Conservation (phyloP, 2,797 vertebrate genomes). For the Florisuga fusca region DNA sequence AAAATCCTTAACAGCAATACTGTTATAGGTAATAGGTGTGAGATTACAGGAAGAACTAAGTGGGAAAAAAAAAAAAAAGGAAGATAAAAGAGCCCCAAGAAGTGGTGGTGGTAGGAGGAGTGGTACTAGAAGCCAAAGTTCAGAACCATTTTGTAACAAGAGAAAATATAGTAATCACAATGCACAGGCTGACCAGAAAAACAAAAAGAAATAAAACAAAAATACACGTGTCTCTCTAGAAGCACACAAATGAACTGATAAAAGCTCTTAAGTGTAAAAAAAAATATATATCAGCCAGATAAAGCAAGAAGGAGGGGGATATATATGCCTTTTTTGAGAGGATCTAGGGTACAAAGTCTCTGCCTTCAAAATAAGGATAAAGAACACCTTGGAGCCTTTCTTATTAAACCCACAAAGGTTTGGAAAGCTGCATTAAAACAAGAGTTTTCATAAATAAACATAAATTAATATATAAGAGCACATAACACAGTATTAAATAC, state of each 20-base stretch:
- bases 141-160: neutral
- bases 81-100: neutral
- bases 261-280: neutral
- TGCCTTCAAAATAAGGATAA: neutral
- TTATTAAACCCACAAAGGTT: neutral
- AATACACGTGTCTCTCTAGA: neutral
- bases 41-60: neutral
- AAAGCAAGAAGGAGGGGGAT: neutral
- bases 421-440: slow-evolving; percentile 1
- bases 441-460: slow-evolving; percentile 18
- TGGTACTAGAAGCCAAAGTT: neutral
- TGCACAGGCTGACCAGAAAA: neutral
- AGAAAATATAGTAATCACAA: neutral
- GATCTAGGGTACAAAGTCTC: neutral
- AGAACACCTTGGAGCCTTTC: neutral
- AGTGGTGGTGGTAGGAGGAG: neutral
- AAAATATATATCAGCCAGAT: neutral
- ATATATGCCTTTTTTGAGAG: neutral
- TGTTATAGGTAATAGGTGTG: neutral
- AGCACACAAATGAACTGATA: neutral
- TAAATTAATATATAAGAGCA: neutral
- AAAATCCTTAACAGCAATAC: neutral
- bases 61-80: neutral
- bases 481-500: neutral
- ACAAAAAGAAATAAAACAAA: neutral